Evolutionary conservation across 30 jellyfish, hydroid and myxozoan genomes (phyloP), one percentile per base, ranked within the genome.

Genomic region (Chrysaora quinquecirrha): DNA sequence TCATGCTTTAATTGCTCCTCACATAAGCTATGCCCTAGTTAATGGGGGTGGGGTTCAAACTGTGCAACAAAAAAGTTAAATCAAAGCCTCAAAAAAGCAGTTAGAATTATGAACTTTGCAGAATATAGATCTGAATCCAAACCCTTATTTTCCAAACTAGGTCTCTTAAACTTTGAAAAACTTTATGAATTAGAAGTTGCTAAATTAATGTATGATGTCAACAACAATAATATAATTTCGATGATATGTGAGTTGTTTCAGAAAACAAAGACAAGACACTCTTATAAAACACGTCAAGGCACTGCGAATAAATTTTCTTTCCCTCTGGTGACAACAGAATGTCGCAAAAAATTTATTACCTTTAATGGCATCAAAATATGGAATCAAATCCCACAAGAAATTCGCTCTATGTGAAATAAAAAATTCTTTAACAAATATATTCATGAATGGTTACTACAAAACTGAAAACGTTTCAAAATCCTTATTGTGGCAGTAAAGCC

Each of bases 1-100:
- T 38, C 10, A 43, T 75, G 43, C 86, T 28, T 75, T 52, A 47
- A 75, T 75, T 24, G 34, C 48, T 31, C 86, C 86, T 35, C 78
- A 30, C 78, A 33, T 75, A 29, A 58, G 32, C 35, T 75, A 48
- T 75, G 77, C 78, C 32, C 23, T 24, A 21, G 33, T 75, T 1
- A 75, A 75, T 27, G 48, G 75, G 74, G 78, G 86, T 28, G 32
- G 86, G 75, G 77, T n/a, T 46, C 48, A 3, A 47, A 20, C 2
- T 35, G 52, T 19, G 48, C 85, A 24, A 6, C 24, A 23, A 29
- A 43, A 10, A 20, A 23, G 16, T 20, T 48, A 73, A 73, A 50
- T 24, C 30, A 46, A 7, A 46, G 58, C 54, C 49, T 47, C 12
- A 73, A 73, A 25, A 48, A 19, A 23, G 85, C 85, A 19, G 85